Percentiles rank a stretch among this genome's conserved stretches.
Evolutionary conservation across 2,888 invertebrate genomes (phyloP).

Genomic region (Cepaea hortensis): DNA sequence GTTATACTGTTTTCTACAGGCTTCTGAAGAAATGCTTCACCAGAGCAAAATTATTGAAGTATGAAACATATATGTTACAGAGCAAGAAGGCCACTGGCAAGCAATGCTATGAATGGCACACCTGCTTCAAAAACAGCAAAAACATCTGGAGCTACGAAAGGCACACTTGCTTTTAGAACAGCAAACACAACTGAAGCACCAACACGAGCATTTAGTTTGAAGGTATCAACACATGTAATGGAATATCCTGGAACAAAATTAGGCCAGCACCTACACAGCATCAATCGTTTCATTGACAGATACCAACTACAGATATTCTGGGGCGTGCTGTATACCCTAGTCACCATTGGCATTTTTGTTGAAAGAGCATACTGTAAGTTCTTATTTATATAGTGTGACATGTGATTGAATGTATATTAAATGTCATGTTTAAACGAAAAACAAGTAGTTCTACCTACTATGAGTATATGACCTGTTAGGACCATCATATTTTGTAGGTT

Average conservation of each 20-base stretch:
- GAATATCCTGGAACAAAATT: conserved; percentile 48
- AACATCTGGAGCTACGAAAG: background rate
- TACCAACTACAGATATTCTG: conserved; percentile 80
- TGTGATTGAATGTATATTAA: background rate
- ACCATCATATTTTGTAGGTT: too few species aligned
- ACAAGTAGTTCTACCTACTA: too few species aligned
- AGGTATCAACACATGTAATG: conserved; percentile 14
- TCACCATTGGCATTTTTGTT: conserved; percentile 79
- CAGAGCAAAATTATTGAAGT: too few species aligned
- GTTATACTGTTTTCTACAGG: too few species aligned
- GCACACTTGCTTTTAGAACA: background rate
- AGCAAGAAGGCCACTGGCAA: conserved; percentile 7
- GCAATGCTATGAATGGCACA: background rate
- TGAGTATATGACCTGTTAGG: too few species aligned
- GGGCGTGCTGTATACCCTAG: conserved; percentile 79
- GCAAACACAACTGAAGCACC: background rate
- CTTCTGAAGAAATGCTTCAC: too few species aligned
- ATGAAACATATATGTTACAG: background rate
- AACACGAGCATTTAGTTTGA: conserved; percentile 17
- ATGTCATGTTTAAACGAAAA: background rate
- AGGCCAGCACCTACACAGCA: conserved; percentile 50
- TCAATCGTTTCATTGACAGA: conserved; percentile 77
- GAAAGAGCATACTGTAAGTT: conserved; percentile 73
- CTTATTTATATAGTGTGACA: background rate
- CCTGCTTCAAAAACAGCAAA: background rate